Percentiles rank a stretch among this genome's conserved stretches.
Conservation (phyloP, 2,888 invertebrate species). For the Buathra laborator region DNA sequence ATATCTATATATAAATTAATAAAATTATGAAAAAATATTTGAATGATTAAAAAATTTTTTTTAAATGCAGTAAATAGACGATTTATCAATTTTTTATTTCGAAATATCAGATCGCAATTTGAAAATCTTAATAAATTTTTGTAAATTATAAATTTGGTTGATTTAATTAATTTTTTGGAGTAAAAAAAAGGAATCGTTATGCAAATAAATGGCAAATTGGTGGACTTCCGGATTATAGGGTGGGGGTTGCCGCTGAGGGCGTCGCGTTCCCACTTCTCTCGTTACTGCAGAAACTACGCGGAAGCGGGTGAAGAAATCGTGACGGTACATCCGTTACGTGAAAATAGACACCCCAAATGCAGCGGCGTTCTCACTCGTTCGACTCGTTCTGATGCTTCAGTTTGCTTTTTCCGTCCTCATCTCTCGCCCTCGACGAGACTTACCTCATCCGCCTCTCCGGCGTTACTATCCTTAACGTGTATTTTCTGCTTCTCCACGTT, state of each 20-base stretch:
- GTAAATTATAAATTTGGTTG: background rate
- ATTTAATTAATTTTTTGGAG: background rate
- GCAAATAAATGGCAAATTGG: constrained; percentile 12
- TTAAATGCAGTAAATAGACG: too few species aligned
- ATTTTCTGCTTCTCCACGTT: constrained; percentile 38
- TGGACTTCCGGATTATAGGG: background rate
- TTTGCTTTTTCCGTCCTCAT: constrained; percentile 30
- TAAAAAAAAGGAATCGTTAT: background rate
- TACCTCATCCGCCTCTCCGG: constrained; percentile 52
- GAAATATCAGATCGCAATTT: background rate
- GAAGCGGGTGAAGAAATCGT: constrained; percentile 69
- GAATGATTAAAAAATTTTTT: background rate
- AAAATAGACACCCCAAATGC: constrained; percentile 77
- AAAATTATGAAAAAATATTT: background rate
- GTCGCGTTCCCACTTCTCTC: constrained; percentile 21
- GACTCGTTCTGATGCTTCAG: constrained; percentile 42
- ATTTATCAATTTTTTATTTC: background rate
- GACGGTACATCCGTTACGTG: constrained; percentile 73
- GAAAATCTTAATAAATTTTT: background rate
- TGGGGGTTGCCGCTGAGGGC: background rate
- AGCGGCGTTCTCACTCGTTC: constrained; percentile 54
- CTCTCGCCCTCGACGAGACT: constrained; percentile 47
- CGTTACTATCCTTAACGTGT: constrained; percentile 53
- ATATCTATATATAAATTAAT: background rate
- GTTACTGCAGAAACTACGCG: constrained; percentile 51